Evolutionary conservation across 2,113 vertebrate species (phyloP), one percentile per base, ranked within the genome.

Genomic region (Salvator merianae): DNA sequence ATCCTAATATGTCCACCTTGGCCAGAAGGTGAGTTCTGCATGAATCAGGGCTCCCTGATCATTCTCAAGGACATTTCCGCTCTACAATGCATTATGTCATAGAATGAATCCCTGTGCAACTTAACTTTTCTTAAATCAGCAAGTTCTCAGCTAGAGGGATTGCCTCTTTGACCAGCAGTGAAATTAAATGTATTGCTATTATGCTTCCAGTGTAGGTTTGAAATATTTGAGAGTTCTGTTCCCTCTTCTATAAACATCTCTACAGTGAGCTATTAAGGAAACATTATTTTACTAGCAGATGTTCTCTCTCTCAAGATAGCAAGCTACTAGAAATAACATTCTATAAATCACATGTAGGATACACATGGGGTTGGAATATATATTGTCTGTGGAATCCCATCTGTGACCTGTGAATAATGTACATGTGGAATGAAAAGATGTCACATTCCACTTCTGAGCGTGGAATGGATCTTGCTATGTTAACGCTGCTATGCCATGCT

Each of bases 301-400:
- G 34, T 18, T 62, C 22, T 28, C 63, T 36, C 10, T 10, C 0
- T 36, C 4, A 1, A 6, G 0, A 0, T 0, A 0, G 40, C 81
- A 73, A 32, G 62, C 14, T 40, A 10, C 16, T 0, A 3, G 63
- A 30, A 59, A 43, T 55, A 5, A 43, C 0, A 28, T 53, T 24
- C 0, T n/a, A 63, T 14, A 74, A 74, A 5, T 4, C 79, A 75
- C 0, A 0, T n/a, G 24, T 4, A 62, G 24, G 55, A 32, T 43
- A 5, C 40, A 4, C 30, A 79, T 0, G 0, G 65, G 3, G 0
- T 2, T 47, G 12, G 78, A 71, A 34, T 0, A 0, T 65, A 3
- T 16, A 0, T 1, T 43, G 85, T 55, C 24, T 12, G 20, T 24
- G 50, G 68, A 28, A 36, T 66, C 59, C 80, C 68, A 1, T 71